These are phyloP conservation scores for Hydrozoanthus tunicans DNA, from an alignment of 64 coral and sea anemone genomes.

Conservation along the genomic window DNA sequence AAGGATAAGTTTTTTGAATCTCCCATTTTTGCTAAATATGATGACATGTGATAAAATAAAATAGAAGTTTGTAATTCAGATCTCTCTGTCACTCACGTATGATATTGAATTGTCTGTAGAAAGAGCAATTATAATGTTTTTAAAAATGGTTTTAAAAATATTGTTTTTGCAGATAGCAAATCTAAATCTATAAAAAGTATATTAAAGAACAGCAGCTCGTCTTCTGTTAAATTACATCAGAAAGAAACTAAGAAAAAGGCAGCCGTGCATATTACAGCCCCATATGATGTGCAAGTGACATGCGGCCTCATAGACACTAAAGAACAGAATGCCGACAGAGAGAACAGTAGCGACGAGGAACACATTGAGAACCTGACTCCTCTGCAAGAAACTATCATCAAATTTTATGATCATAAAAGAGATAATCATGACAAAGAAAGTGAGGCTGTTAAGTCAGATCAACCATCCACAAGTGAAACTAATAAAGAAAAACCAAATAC, in stretches of 20 bases:
- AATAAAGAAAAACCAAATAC: neutral
- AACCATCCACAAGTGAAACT: neutral
- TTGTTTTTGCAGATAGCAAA: conserved; percentile 10
- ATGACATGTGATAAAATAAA: too few relatives aligned
- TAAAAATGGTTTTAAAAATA: neutral
- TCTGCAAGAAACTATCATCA: conserved; percentile 48
- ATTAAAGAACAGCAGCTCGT: conserved; percentile 27
- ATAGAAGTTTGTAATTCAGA: too few relatives aligned
- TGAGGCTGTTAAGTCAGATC: neutral
- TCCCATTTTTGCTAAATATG: too few relatives aligned
- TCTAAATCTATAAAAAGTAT: conserved; percentile 3
- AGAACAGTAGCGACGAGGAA: conserved; percentile 19
- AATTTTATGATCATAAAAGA: conserved; percentile 42
- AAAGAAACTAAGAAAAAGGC: neutral
- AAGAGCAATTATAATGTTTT: too few relatives aligned
- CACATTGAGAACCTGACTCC: conserved; percentile 50
- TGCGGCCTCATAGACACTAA: neutral
- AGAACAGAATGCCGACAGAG: neutral
- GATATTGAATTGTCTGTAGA: too few relatives aligned
- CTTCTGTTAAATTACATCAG: neutral
- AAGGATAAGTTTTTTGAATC: too few relatives aligned
- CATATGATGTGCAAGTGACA: conserved; percentile 42
- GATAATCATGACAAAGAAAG: neutral
- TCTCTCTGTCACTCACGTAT: too few relatives aligned
- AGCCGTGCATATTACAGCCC: neutral